Evolutionary conservation across 2,888 invertebrate species (phyloP).

Genomic region (Drosophila silvestris): DNA sequence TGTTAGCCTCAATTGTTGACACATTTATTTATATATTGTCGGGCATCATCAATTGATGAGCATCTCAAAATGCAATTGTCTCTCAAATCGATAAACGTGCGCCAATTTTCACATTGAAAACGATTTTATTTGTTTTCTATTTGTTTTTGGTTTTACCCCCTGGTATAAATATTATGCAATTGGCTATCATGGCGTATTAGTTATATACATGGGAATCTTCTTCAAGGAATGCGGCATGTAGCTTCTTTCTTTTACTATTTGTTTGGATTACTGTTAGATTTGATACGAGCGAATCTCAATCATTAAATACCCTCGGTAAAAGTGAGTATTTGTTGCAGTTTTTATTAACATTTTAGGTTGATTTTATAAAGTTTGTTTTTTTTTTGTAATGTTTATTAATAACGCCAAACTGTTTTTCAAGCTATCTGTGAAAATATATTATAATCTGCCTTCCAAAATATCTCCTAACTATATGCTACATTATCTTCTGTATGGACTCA

Average conservation of each 20-base stretch:
- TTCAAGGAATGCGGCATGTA: not conserved
- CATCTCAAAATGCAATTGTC: conserved; percentile 51
- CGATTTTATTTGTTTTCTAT: conserved; percentile 31
- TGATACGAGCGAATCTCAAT: not conserved
- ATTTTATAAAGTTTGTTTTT: not conserved
- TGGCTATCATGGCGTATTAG: conserved; percentile 15
- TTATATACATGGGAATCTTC: conserved; percentile 5
- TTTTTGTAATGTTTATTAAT: not conserved
- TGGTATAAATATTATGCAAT: conserved; percentile 15
- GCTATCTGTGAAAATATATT: not conserved
- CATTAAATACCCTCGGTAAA: not conserved
- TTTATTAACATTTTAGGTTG: not conserved
- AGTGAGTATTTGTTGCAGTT: not conserved
- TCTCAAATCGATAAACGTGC: conserved; percentile 52
- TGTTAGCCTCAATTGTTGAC: conserved; percentile 58
- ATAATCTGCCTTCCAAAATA: not conserved
- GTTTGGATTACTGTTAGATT: not conserved
- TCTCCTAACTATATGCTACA: not conserved
- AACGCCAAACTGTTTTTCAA: not conserved
- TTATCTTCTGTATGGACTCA: not conserved
- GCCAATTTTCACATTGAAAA: conserved; percentile 51
- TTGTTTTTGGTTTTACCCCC: not conserved
- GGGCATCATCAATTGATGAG: conserved; percentile 62
- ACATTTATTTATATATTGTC: conserved; percentile 59
- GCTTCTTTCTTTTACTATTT: not conserved